Conservation (phyloP, 2,797 vertebrate genomes). For the Eutrigla gurnardus region DNA sequence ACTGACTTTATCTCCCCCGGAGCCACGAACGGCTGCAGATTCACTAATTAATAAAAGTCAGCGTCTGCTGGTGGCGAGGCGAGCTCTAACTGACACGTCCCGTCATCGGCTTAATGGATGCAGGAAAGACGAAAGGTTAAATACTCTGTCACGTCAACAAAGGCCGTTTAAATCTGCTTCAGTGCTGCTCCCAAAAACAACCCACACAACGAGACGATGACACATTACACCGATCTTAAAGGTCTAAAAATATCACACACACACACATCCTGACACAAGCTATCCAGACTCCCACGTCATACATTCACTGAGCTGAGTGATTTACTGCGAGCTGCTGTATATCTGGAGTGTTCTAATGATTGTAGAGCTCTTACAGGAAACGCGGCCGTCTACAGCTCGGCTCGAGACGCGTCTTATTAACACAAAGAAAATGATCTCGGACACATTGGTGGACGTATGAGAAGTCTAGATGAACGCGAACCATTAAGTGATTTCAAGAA, state of each 20-base stretch:
- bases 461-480: background rate
- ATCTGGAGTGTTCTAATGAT: conserved; percentile 31
- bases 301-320: conserved; percentile 29
- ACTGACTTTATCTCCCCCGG: background rate
- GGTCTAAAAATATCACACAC: background rate
- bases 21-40: background rate
- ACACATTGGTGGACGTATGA: background rate
- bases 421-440: background rate
- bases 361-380: conserved; percentile 33
- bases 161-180: background rate
- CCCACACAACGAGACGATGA: background rate
- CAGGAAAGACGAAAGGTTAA: background rate
- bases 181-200: background rate
- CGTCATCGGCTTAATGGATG: background rate
- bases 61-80: background rate
- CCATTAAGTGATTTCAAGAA: no score
- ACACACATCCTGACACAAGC: background rate
- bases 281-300: background rate
- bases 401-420: conserved; percentile 28
- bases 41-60: background rate
- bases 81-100: background rate
- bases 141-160: background rate
- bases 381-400: conserved; percentile 22
- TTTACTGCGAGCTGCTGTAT: conserved; percentile 10
- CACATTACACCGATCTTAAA: background rate